Conservation (phyloP, 2,888 invertebrate genomes). For the Pachydiplax longipennis region DNA sequence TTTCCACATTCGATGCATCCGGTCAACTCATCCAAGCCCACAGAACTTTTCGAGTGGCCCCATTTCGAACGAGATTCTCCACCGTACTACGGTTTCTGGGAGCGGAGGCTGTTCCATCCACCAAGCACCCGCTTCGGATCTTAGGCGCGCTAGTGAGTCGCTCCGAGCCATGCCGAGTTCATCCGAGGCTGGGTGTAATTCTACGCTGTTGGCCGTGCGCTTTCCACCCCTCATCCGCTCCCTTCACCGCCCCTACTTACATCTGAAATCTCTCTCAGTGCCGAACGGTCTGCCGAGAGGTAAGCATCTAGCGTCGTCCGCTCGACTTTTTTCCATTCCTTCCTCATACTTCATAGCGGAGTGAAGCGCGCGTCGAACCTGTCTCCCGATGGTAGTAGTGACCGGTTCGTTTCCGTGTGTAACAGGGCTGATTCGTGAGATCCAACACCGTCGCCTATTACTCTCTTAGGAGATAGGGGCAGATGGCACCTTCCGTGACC, state of each 20-base stretch:
- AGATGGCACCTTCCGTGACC: slow-evolving; percentile 36
- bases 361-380: not conserved
- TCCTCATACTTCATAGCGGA: not conserved
- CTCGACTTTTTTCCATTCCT: not conserved
- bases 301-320: not conserved
- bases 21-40: not conserved
- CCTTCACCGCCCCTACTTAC: not conserved
- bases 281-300: slow-evolving; percentile 12
- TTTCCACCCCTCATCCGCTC: not conserved
- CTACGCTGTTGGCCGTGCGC: slow-evolving; percentile 5
- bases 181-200: not conserved
- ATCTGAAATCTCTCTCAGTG: slow-evolving; percentile 18
- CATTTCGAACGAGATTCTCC: not conserved
- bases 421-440: not conserved
- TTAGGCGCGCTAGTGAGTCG: not conserved
- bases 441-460: not conserved
- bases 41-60: not conserved
- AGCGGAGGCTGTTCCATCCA: slow-evolving; percentile 26
- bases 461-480: not conserved
- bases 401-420: not conserved
- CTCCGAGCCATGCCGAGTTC: slow-evolving; percentile 20
- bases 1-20: not conserved
- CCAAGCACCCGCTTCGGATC: slow-evolving; percentile 1
- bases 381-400: not conserved
- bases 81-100: not conserved